These are phyloP conservation scores for Ips nitidus DNA, from an alignment of 1,140 invertebrate genomes.

Conservation along the genomic window DNA sequence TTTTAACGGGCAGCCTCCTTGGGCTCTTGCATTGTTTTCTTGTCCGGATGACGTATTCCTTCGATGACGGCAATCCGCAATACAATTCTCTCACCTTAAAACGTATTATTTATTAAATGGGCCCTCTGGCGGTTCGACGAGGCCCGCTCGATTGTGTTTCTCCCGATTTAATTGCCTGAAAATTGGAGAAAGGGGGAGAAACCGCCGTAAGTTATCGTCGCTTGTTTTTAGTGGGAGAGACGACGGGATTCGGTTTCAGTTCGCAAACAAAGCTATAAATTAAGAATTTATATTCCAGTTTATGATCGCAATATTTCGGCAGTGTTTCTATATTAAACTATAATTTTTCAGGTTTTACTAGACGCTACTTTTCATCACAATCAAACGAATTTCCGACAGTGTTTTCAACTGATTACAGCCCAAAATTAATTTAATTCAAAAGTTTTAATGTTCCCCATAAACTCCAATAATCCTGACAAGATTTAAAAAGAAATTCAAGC, in stretches of 20 bases:
- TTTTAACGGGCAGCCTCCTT: slow-evolving; percentile 6
- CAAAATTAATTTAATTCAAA: slow-evolving; percentile 21
- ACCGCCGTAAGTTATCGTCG: slow-evolving; percentile 21
- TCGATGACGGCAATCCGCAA: slow-evolving; percentile 24
- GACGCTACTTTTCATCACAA: neutral
- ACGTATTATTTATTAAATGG: slow-evolving; percentile 29
- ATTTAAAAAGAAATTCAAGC: slow-evolving; percentile 20
- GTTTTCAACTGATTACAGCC: too few species aligned
- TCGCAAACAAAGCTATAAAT: slow-evolving; percentile 2
- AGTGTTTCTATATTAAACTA: too few species aligned
- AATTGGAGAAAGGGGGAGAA: slow-evolving; percentile 26
- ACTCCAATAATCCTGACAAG: slow-evolving; percentile 20
- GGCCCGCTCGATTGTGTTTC: slow-evolving; percentile 22
- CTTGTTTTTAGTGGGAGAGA: slow-evolving; percentile 13
- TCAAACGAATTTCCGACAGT: too few species aligned
- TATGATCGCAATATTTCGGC: neutral
- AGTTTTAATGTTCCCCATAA: slow-evolving; percentile 19
- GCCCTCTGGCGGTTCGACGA: slow-evolving; percentile 18
- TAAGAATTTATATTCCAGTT: neutral
- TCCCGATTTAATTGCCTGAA: slow-evolving; percentile 25
- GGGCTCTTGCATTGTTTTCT: slow-evolving; percentile 13
- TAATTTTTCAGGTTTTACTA: neutral
- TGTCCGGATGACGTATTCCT: slow-evolving; percentile 21
- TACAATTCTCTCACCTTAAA: slow-evolving; percentile 29
- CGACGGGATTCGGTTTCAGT: neutral